Evolutionary conservation across 2,888 invertebrate genomes (phyloP).

Genomic region (Sipha maydis): DNA sequence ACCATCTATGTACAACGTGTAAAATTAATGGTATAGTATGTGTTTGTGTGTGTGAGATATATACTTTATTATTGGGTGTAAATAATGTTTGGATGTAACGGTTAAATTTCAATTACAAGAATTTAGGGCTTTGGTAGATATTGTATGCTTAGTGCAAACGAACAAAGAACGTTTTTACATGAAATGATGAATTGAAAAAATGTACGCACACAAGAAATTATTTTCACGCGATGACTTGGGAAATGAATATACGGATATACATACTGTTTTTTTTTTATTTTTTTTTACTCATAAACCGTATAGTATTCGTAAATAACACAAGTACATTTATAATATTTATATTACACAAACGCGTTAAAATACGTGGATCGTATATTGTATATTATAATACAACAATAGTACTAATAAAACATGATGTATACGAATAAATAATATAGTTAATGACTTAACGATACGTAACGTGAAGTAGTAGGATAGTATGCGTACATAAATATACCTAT

Average conservation of each 20-base stretch:
- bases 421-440: not conserved
- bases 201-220: conserved; percentile 45
- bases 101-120: conserved; percentile 48
- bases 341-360: not conserved
- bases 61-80: not conserved
- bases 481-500: no score
- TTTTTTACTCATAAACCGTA: not conserved
- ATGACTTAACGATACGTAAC: not conserved
- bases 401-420: not conserved
- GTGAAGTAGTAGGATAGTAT: not conserved
- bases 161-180: conserved; percentile 48
- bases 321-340: not conserved
- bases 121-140: conserved; percentile 10
- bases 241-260: conserved; percentile 31
- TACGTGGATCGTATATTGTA: no score
- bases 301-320: not conserved
- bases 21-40: conserved; percentile 26
- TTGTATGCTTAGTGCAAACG: conserved; percentile 35
- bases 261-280: conserved; percentile 31
- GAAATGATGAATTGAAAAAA: conserved; percentile 55
- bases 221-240: conserved; percentile 55
- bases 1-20: not conserved
- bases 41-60: not conserved
- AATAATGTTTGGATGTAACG: conserved; percentile 48
- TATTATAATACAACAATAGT: no score